Base-by-base conservation (phyloP, 2,113 vertebrate genomes). In the Brachyhypopomus occidentalis region DNA sequence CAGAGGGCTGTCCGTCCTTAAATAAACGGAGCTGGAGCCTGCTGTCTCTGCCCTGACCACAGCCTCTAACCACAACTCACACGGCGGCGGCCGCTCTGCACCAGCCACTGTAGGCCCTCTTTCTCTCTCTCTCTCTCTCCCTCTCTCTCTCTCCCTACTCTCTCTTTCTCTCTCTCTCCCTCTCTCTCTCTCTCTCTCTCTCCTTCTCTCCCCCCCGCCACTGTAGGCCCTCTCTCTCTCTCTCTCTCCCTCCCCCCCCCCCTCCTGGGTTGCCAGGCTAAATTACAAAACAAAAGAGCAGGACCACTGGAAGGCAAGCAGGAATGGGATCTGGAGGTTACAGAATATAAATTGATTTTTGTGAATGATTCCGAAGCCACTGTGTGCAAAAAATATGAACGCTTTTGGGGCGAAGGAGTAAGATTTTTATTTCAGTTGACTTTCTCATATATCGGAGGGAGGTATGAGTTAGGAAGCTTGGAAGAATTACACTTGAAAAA, bases 21-120 rank as follows among this genome's bases (percentile, higher is more conserved):
- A 83, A 81, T 80, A 79, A 86, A 83, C 45, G 17, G 66, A 78
- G 80, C 48, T 78, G 59, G 72, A 84, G 80, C 69, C 79, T 81
- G 27, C 63, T 76, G 79, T 87, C 80, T 83, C 71, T 73, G 38
- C 62, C 79, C 36, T 82, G 75, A 86, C 87, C 82, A 81, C 77
- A 78, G 73, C 64, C 48, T 72, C 34, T 83, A 82, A 84, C 82
- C 84, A 72, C 82, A 77, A 63, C 81, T 63, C 45, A n/a, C 70
- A 81, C 62, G 73, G 78, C 64, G 41, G 60, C 60, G 72, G 27
- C 63, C 82, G 7, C 34, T 70, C 64, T 20, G 30, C 41, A 71
- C 62, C 62, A 83, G n/a, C 41, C 66, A 55, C 80, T 2, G 41
- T 9, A 80, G 77, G 17, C 19, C 36, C 41, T 52, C 30, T 11